These are phyloP conservation scores for Thalassarche chlororhynchos DNA, from an alignment of 2,113 vertebrate species.

Conservation along the genomic window DNA sequence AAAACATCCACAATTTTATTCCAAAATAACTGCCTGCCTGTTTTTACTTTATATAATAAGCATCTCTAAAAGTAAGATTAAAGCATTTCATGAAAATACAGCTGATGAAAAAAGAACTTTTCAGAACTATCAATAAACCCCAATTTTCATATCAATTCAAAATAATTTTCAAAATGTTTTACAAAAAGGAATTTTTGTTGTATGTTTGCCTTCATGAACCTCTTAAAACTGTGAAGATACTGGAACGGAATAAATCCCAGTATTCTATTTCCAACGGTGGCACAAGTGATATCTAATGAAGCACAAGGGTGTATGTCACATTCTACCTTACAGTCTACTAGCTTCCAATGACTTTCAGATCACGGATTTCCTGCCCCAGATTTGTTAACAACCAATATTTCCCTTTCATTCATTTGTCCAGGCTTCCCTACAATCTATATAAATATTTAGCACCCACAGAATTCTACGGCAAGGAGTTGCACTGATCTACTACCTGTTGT, in stretches of 20 bases:
- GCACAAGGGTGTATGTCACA: background rate
- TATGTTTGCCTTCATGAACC: background rate
- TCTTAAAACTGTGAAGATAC: background rate
- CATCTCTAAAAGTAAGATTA: background rate
- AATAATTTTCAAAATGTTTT: background rate
- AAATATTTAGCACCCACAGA: background rate
- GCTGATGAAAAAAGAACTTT: background rate
- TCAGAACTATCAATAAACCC: background rate
- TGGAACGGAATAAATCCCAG: background rate
- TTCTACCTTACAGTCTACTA: background rate
- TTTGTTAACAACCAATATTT: background rate
- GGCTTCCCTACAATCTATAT: background rate
- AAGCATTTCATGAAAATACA: background rate
- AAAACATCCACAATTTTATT: background rate
- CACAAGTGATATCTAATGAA: background rate
- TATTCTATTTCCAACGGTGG: background rate
- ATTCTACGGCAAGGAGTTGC: background rate
- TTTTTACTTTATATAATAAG: background rate
- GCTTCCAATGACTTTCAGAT: background rate
- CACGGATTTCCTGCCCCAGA: background rate
- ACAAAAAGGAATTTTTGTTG: background rate
- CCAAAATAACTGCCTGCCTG: background rate
- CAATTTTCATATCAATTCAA: background rate
- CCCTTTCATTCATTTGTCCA: background rate
- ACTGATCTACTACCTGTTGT: background rate